These are phyloP conservation scores for Chymomyza fuscimana DNA, from an alignment of 2,888 invertebrate species.

Conservation along the genomic window DNA sequence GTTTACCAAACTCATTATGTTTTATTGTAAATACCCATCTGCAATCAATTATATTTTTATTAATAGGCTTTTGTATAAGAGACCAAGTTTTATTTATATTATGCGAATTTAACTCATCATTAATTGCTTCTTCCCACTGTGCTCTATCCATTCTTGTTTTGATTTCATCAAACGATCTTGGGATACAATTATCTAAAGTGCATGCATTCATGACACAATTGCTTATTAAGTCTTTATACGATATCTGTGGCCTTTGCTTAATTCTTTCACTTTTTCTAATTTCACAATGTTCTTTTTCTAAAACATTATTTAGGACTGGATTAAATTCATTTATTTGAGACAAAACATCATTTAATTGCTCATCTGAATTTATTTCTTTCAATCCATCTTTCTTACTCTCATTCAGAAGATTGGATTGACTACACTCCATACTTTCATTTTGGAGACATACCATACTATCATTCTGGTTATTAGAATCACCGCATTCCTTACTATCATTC, in stretches of 20 bases:
- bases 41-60: too few species aligned
- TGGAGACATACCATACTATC: too few species aligned
- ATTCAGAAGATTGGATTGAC: background rate
- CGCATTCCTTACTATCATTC: slow-evolving; percentile 16
- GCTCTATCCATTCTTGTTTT: slow-evolving; percentile 6
- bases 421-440: too few species aligned
- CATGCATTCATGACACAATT: slow-evolving; percentile 3
- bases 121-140: slow-evolving; percentile 14
- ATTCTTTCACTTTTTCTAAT: too few species aligned
- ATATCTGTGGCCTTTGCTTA: too few species aligned
- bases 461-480: background rate
- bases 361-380: background rate
- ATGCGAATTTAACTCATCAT: slow-evolving; percentile 16
- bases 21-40: slow-evolving; percentile 53
- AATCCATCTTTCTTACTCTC: background rate
- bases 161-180: slow-evolving; percentile 5
- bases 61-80: too few species aligned
- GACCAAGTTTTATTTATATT: slow-evolving; percentile 10
- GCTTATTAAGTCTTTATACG: background rate
- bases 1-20: slow-evolving; percentile 42
- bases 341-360: too few species aligned
- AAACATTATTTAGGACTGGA: too few species aligned
- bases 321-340: background rate
- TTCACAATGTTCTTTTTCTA: too few species aligned
- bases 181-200: background rate